These are phyloP conservation scores for Hycleus cichorii DNA, from an alignment of 1,140 invertebrate species.

Conservation along the genomic window DNA sequence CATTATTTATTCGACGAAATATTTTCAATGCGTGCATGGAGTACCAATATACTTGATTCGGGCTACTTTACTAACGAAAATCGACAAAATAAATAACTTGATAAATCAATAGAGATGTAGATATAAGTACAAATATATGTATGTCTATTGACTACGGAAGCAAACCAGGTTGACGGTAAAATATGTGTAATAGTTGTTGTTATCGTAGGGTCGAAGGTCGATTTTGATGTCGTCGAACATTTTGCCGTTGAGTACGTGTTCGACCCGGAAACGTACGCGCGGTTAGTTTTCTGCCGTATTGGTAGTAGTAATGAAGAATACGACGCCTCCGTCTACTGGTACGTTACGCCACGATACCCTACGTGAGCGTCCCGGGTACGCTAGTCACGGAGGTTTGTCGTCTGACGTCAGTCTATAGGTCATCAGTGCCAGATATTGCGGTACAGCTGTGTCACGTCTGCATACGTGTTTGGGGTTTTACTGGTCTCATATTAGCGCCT, in stretches of 20 bases:
- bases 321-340: slow-evolving; percentile 8
- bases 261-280: slow-evolving; percentile 7
- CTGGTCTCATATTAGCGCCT: slow-evolving; percentile 35
- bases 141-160: not conserved
- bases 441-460: slow-evolving; percentile 39
- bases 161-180: slow-evolving; percentile 3
- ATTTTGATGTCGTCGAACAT: not conserved
- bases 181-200: not conserved
- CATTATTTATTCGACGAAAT: slow-evolving; percentile 8
- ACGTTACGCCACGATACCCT: slow-evolving; percentile 4
- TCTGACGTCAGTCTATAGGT: slow-evolving; percentile 35
- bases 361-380: slow-evolving; percentile 28
- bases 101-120: not conserved
- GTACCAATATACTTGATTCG: slow-evolving; percentile 2
- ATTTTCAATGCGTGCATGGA: slow-evolving; percentile 6
- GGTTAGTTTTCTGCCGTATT: not conserved
- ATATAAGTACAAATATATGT: too few relatives aligned
- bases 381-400: slow-evolving; percentile 34
- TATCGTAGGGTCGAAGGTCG: not conserved
- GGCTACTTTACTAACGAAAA: not conserved
- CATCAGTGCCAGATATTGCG: slow-evolving; percentile 33
- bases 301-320: slow-evolving; percentile 13
- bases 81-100: not conserved
- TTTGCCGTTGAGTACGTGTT: slow-evolving; percentile 5
- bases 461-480: slow-evolving; percentile 39